phyloP scores from a whole-genome alignment of 1,140 invertebrate genomes.

The Lordiphosa stackelbergi region DNA sequence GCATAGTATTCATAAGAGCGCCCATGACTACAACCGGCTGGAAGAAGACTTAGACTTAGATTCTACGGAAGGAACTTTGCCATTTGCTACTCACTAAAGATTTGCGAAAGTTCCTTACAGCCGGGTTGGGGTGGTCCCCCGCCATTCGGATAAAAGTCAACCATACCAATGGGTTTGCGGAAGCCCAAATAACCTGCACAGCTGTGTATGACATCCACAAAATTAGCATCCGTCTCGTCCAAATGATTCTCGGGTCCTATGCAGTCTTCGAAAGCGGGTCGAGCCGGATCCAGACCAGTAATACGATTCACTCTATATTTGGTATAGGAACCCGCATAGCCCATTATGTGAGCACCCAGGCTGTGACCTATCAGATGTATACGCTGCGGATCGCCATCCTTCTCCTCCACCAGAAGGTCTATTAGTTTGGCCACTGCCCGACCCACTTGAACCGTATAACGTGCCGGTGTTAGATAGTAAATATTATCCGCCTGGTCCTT shows the following conservation, averaged over 20 bases:
- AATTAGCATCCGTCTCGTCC: conserved; percentile 83
- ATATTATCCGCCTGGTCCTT: conserved; percentile 81
- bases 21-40: conserved; percentile 87
- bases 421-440: conserved; percentile 81
- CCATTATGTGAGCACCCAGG: conserved; percentile 92
- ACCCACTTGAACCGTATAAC: conserved; percentile 82
- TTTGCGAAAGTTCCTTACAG: conserved; percentile 80
- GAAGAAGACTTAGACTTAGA: conserved; percentile 23
- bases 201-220: conserved; percentile 89
- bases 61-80: not conserved
- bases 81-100: conserved; percentile 77
- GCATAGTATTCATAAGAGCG: conserved; percentile 83
- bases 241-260: conserved; percentile 79
- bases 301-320: conserved; percentile 80
- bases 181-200: conserved; percentile 83
- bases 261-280: conserved; percentile 83
- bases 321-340: conserved; percentile 85
- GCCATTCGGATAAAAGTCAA: conserved; percentile 90
- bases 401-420: conserved; percentile 79
- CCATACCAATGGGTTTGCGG: conserved; percentile 82
- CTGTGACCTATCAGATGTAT: conserved; percentile 89
- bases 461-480: conserved; percentile 82
- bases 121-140: conserved; percentile 85
- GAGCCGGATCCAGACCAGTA: conserved; percentile 86
- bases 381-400: conserved; percentile 78